Evolutionary conservation across 2,113 vertebrate species (phyloP), one percentile per base, ranked within the genome.

Genomic region (Seriola rivoliana): DNA sequence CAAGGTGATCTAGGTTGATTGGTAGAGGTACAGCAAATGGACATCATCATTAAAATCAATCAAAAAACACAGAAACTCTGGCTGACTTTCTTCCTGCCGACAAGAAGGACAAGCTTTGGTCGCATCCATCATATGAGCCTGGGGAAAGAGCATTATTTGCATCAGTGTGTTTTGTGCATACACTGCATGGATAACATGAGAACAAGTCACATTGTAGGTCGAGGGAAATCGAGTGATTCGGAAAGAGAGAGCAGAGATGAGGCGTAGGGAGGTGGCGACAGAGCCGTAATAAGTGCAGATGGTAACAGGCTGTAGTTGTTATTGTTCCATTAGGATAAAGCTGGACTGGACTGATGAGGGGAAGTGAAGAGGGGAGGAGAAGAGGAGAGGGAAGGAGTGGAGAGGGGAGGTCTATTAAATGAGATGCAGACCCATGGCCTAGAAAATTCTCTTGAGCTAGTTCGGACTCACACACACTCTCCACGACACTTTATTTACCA

Each of bases 311-410:
- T 88, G 82, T 70, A 62, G 89, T 84, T 87, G 87, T 91, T 90
- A 85, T 89, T 90, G 93, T 94, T 93, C 92, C 90, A 94, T 93
- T 93, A 93, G 90, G 70, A 85, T 25, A 11, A 80, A 67, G 66
- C 83, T 73, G 80, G 80, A 83, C 69, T 48, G 64, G 69, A 81
- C 81, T 82, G 87, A 84, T 68, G 58, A 80, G 32, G 59, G 11
- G 57, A 55, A 11, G 52, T 23, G 52, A 8, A 7, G 48, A 19
- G 17, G 17, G 48, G 48, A 48, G 29, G 44, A 40, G 78, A 76
- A 60, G 67, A 60, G 57, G 42, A 64, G 69, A 57, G 54, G 58
- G 69, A 71, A 73, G 57, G 48, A 69, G 42, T 36, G 19, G 38
- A 78, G 69, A 64, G 63, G 71, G 85, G 82, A 74, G 75, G 55